These are phyloP conservation scores for Montipora capricornis DNA, from an alignment of 64 coral and sea anemone species.

Conservation along the genomic window DNA sequence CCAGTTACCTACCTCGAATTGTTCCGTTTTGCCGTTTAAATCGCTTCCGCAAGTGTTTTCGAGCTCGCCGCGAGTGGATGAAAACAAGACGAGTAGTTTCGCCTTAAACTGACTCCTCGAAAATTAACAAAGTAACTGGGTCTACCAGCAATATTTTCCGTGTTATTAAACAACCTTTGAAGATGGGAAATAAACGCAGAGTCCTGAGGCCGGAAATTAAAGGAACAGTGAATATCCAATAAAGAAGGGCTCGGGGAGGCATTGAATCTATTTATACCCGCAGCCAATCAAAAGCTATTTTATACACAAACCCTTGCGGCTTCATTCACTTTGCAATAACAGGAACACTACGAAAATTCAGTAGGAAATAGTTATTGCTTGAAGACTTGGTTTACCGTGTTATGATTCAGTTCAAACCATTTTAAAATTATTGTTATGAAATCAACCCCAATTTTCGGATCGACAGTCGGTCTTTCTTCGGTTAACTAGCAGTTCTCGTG, in stretches of 20 bases:
- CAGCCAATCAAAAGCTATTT: conserved; percentile 31
- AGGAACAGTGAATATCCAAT: conserved; percentile 34
- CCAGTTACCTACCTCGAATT: not conserved
- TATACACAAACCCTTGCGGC: not conserved
- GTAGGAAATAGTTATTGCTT: not conserved
- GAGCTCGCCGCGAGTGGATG: too few species aligned
- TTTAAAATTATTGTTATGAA: too few species aligned
- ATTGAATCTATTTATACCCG: not conserved
- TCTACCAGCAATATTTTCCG: conserved; percentile 22
- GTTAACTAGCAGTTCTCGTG: not conserved
- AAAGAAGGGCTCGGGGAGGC: conserved; percentile 1
- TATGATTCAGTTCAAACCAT: not conserved
- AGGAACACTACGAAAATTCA: not conserved
- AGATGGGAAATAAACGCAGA: conserved; percentile 32
- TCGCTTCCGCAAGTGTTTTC: not conserved
- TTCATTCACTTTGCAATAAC: conserved; percentile 9
- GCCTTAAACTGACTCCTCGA: not conserved
- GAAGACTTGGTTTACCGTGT: not conserved
- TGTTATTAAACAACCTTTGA: conserved; percentile 42
- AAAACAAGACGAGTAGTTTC: not conserved
- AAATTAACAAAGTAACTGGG: not conserved
- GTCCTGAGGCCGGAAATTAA: conserved; percentile 41
- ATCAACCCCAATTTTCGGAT: too few species aligned
- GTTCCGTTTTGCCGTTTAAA: not conserved
- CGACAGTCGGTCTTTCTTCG: too few species aligned